Conservation (phyloP, 2,888 invertebrate genomes). For the Timema cristinae region DNA sequence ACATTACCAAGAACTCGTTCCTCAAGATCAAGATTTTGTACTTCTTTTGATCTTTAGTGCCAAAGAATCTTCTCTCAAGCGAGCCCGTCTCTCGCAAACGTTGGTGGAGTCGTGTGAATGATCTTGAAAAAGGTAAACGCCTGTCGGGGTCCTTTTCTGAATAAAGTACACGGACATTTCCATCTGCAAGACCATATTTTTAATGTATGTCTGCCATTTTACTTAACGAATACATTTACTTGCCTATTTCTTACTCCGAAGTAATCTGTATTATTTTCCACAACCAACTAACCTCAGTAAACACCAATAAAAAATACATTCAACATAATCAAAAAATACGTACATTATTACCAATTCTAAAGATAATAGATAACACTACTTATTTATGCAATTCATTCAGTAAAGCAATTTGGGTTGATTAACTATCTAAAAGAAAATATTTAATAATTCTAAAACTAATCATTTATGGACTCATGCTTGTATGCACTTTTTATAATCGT, state of each 20-base stretch:
- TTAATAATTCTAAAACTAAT: no score
- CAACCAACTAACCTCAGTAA: no score
- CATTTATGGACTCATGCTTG: no score
- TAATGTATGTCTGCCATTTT: not conserved
- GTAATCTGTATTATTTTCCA: no score
- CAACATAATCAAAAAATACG: no score
- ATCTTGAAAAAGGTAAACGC: not conserved
- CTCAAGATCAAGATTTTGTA: slow-evolving; percentile 12
- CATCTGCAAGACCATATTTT: not conserved
- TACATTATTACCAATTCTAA: no score
- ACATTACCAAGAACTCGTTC: slow-evolving; percentile 10
- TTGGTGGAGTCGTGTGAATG: slow-evolving; percentile 11
- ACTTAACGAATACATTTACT: not conserved
- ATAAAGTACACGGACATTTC: slow-evolving; percentile 4
- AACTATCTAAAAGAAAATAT: no score
- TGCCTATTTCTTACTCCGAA: not conserved
- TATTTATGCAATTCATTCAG: no score
- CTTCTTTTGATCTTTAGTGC: slow-evolving; percentile 2
- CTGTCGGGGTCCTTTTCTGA: not conserved
- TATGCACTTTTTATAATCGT: no score
- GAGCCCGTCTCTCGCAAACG: slow-evolving; percentile 12
- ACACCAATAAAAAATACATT: no score
- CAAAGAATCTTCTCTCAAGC: not conserved
- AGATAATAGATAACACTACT: no score
- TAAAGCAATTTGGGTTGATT: no score